Base-by-base conservation (phyloP, 2,888 invertebrate genomes). In the Parelbella ahira region DNA sequence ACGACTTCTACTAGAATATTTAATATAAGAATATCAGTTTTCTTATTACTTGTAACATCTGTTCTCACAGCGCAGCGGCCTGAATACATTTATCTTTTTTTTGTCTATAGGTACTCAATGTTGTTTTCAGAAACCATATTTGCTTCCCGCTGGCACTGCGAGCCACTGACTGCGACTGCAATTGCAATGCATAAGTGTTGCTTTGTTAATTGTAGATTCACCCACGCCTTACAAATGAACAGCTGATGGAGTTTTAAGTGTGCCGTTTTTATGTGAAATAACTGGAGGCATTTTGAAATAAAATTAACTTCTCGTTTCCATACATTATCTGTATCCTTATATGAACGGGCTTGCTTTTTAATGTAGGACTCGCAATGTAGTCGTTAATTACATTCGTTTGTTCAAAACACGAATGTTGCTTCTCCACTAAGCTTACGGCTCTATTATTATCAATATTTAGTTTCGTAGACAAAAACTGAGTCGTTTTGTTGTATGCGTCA, bases 331-430 rank as follows among this genome's bases (percentile, higher is more conserved):
- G n/a, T n/a, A n/a, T 15, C 15, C 15, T 15, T 4, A 15, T 15
- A 15, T 15, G 3, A 15, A 15, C 15, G 15, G 4, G 4, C 23
- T 15, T 21, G 28, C 10, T 29, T 38, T 38, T 47, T 33, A 41
- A 45, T 32, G 34, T 29, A 33, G 30, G 21, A 10, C 29, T 29
- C 30, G 27, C 8, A 9, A 20, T 45, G 44, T 49, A 44, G 42
- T 48, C 54, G 57, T 47, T 69, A 72, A 72, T 71, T 71, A 61
- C 67, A 57, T 68, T 73, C 69, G 63, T 73, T 73, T 68, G 65
- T 39, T 12, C 44, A 36, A 53, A 60, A 62, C 70, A 72, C 71
- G 70, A 54, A 58, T 50, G 43, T 45, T n/a, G 53, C 49, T 42
- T 50, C 54, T 47, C 54, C 50, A 58, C 47, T 47, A 48, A 43